Base-by-base conservation (phyloP, 2,888 invertebrate genomes). In the Drepana falcataria region DNA sequence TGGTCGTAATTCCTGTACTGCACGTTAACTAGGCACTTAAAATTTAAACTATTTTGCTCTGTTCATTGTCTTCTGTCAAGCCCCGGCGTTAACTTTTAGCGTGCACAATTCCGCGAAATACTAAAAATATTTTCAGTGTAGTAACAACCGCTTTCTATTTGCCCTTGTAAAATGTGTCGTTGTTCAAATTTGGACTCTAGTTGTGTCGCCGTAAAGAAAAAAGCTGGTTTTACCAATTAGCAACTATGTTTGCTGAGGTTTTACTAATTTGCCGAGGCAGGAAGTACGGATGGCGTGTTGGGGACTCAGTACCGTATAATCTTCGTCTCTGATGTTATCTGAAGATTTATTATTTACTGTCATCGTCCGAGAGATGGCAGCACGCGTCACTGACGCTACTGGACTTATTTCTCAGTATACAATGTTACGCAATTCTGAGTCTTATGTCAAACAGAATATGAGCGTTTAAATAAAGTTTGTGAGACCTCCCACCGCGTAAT, bases 261-360 rank as follows among this genome's bases (percentile, higher is more conserved):
- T 81, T 79, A 84, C 87, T 89, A 91, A 91, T 91, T 90, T 91
- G 89, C 85, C 71, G 68, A 76, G 75, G 82, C 90, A 89, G 90
- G 90, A 91, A 90, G 84, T 77, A 89, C 85, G 90, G 89, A 83
- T 89, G 87, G 87, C 81, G 81, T 87, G 84, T 78, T 85, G 83
- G 79, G 79, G 83, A 81, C 82, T 79, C 83, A 83, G 77, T 73
- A 83, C 82, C 90, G 90, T 90, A 84, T 91, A 91, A 91, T 91
- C 89, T 88, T 81, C 71, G 79, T 79, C 80, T 88, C 83, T 87
- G 91, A 91, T 90, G 85, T 91, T 91, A 91, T 91, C 91, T 73
- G 53, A 79, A 84, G 90, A 91, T 91, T 91, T 91, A 91, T 90
- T 89, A 85, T 81, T 78, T 79, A 80, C 87, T 87, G 88, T 88